Evolutionary conservation across 2,888 invertebrate species (phyloP).

Genomic region (Mythimna vitellina): DNA sequence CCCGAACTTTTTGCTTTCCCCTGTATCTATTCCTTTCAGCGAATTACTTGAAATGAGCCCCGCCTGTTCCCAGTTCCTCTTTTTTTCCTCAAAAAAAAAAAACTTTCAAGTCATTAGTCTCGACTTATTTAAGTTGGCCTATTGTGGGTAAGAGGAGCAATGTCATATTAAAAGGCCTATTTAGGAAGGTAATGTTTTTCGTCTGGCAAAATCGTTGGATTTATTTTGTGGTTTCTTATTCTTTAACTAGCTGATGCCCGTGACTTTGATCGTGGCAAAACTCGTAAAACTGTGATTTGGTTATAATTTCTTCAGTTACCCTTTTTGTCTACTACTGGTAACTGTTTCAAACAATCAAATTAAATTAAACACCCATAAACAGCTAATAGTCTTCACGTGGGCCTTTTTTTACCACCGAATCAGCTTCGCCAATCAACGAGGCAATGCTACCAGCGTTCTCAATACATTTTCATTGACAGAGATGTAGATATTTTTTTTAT

Average conservation of each 20-base stretch:
- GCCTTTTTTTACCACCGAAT: too few species aligned
- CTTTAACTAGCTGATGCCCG: neutral
- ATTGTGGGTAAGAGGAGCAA: conserved; percentile 54
- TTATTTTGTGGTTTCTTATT: conserved; percentile 18
- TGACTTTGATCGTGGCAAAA: too few species aligned
- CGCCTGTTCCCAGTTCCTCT: conserved; percentile 71
- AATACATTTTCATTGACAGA: too few species aligned
- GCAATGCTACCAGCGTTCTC: too few species aligned
- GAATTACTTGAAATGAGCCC: conserved; percentile 71
- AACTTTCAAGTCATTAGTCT: conserved; percentile 74
- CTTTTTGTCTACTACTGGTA: too few species aligned
- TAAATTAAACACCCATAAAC: too few species aligned
- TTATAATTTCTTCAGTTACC: too few species aligned
- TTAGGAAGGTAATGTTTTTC: conserved; percentile 36
- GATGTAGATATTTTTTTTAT: too few species aligned
- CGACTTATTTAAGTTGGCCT: conserved; percentile 60
- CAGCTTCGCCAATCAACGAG: too few species aligned
- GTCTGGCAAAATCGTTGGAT: conserved; percentile 14
- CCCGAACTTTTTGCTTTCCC: conserved; percentile 69
- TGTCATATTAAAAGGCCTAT: conserved; percentile 37
- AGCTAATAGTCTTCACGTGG: too few species aligned
- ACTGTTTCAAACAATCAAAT: too few species aligned
- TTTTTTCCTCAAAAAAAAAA: conserved; percentile 67
- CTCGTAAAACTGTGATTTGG: too few species aligned
- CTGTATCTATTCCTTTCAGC: conserved; percentile 65